Evolutionary conservation across 2,113 vertebrate species (phyloP).

Genomic region (Atherinomorus stipes): DNA sequence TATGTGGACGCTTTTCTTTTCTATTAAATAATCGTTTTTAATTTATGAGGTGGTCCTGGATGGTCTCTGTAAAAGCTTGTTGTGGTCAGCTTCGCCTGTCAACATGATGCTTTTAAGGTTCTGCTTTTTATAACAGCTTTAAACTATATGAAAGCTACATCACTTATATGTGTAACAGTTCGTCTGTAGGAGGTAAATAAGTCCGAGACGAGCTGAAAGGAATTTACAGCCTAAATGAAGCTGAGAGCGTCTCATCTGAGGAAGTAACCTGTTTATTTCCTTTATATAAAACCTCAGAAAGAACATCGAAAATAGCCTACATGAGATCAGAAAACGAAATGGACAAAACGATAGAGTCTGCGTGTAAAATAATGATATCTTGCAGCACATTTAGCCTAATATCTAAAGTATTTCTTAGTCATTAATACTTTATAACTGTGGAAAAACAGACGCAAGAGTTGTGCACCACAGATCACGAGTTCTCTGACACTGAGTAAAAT

Average conservation of each 20-base stretch:
- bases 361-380: too few species aligned
- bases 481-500: background rate
- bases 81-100: background rate
- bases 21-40: background rate
- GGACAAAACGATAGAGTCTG: too few species aligned
- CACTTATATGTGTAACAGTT: background rate
- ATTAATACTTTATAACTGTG: too few species aligned
- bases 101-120: background rate
- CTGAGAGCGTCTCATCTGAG: slow-evolving; percentile 12
- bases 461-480: background rate
- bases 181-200: background rate
- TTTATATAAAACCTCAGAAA: background rate
- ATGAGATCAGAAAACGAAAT: background rate
- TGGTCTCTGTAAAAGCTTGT: background rate
- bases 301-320: background rate
- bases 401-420: too few species aligned
- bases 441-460: background rate
- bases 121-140: background rate
- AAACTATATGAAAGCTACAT: background rate
- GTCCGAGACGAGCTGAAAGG: slow-evolving; percentile 7
- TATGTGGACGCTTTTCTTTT: background rate
- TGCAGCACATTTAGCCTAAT: too few species aligned
- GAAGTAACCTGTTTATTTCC: slow-evolving; percentile 35
- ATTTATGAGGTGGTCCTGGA: background rate
- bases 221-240: background rate